A percentile compares a stretch with the other conserved stretches of the same genome.
Evolutionary conservation across 2,888 invertebrate species (phyloP).

Genomic region (Balanococcus diminutus): DNA sequence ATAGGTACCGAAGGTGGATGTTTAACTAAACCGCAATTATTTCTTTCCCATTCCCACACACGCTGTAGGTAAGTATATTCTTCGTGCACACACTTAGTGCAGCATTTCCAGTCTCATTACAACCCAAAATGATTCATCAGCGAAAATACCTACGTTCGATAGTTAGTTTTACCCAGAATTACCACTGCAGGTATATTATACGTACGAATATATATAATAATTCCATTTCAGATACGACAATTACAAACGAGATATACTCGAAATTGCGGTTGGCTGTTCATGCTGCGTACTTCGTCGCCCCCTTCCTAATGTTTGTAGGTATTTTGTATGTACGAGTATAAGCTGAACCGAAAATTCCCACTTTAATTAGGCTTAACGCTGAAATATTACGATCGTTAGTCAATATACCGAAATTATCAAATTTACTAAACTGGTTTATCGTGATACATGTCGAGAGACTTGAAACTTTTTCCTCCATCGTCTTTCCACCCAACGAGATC

Average conservation of each 20-base stretch:
- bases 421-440: slow-evolving; percentile 19
- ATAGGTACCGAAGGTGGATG: neutral
- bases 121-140: neutral
- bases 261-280: neutral
- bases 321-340: neutral
- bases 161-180: neutral
- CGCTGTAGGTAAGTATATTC: too few species aligned
- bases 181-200: neutral
- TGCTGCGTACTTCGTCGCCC: neutral
- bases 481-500: neutral
- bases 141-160: neutral
- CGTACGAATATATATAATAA: neutral
- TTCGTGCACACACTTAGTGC: too few species aligned
- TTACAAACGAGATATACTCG: neutral
- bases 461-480: neutral
- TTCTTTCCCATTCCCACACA: neutral
- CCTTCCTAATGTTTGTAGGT: too few species aligned
- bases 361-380: neutral
- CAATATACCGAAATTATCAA: slow-evolving; percentile 10
- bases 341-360: neutral
- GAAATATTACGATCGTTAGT: slow-evolving; percentile 4
- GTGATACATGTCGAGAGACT: neutral
- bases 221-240: neutral
- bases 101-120: neutral
- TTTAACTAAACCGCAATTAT: neutral